Conservation (phyloP, 1,140 invertebrate genomes). For the Drosophila aff. region DNA sequence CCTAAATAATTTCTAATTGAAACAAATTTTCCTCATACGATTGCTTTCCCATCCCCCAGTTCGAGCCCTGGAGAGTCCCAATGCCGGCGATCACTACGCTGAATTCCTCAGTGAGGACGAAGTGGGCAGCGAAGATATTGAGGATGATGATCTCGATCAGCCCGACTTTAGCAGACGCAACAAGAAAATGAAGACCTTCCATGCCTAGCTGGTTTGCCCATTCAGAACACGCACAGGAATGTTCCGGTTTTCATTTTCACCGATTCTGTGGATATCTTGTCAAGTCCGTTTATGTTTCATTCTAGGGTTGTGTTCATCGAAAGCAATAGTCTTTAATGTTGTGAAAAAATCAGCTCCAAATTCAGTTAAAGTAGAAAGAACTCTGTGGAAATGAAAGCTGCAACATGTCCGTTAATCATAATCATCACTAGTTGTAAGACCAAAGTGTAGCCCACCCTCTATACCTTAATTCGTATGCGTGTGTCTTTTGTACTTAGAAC, state of each 20-base stretch:
- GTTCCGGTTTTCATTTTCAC: slow-evolving; percentile 23
- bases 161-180: slow-evolving; percentile 78
- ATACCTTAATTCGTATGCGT: slow-evolving; percentile 56
- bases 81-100: slow-evolving; percentile 26
- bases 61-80: slow-evolving; percentile 65
- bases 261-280: slow-evolving; percentile 8
- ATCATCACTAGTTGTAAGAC: slow-evolving; percentile 39
- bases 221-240: not conserved
- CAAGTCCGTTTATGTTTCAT: slow-evolving; percentile 2
- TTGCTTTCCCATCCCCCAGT: slow-evolving; percentile 32
- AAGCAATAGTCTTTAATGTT: slow-evolving; percentile 33
- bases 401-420: slow-evolving; percentile 39
- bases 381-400: slow-evolving; percentile 24
- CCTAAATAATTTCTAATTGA: slow-evolving; percentile 1
- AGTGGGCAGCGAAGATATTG: slow-evolving; percentile 57
- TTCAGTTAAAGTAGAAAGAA: slow-evolving; percentile 17
- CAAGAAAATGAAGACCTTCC: slow-evolving; percentile 84
- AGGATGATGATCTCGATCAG: slow-evolving; percentile 67
- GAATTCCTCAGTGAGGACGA: slow-evolving; percentile 64
- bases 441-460: slow-evolving; percentile 32
- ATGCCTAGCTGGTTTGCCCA: slow-evolving; percentile 53
- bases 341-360: slow-evolving; percentile 19
- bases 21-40: not conserved
- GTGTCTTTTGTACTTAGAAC: slow-evolving; percentile 43
- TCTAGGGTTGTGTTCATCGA: slow-evolving; percentile 30